A percentile compares a stretch with the other conserved stretches of the same genome.
Evolutionary conservation across 2,888 invertebrate genomes (phyloP).

Genomic region (Gastracanthus pulcherrimus): DNA sequence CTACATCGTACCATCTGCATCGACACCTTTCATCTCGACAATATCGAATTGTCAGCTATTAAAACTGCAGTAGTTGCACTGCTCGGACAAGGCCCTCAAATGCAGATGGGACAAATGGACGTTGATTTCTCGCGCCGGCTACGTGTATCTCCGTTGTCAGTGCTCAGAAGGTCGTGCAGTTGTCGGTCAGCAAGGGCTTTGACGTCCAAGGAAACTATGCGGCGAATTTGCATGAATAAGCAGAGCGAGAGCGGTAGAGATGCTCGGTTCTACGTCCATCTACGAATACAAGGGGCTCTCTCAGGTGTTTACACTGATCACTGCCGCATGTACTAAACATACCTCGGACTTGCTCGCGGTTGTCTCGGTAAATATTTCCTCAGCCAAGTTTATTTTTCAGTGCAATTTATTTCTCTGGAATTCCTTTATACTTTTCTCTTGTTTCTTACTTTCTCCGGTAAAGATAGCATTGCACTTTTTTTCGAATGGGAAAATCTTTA

Average conservation of each 20-base stretch:
- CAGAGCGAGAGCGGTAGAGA: not conserved
- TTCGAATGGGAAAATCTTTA: too few species aligned
- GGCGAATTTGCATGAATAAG: slow-evolving; percentile 48
- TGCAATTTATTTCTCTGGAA: too few species aligned
- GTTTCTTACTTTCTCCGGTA: too few species aligned
- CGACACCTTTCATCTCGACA: not conserved
- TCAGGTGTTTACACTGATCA: not conserved
- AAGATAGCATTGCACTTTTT: too few species aligned
- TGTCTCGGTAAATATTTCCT: not conserved
- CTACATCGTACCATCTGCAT: too few species aligned
- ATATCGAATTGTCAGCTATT: not conserved
- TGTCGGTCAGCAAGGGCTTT: slow-evolving; percentile 28
- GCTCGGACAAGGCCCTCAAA: not conserved
- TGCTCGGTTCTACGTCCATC: not conserved
- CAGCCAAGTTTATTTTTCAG: too few species aligned
- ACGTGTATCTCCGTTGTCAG: not conserved
- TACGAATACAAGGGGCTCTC: not conserved
- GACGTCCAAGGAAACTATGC: slow-evolving; percentile 4
- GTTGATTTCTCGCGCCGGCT: slow-evolving; percentile 26
- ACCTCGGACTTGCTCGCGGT: not conserved
- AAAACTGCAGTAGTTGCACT: not conserved
- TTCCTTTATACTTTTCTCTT: too few species aligned
- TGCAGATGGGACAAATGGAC: slow-evolving; percentile 25
- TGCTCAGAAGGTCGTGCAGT: not conserved
- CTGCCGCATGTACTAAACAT: not conserved